Percentiles rank a stretch among this genome's conserved stretches.
Conservation (phyloP, 2,888 invertebrate genomes). For the Meiosimyza decipiens region DNA sequence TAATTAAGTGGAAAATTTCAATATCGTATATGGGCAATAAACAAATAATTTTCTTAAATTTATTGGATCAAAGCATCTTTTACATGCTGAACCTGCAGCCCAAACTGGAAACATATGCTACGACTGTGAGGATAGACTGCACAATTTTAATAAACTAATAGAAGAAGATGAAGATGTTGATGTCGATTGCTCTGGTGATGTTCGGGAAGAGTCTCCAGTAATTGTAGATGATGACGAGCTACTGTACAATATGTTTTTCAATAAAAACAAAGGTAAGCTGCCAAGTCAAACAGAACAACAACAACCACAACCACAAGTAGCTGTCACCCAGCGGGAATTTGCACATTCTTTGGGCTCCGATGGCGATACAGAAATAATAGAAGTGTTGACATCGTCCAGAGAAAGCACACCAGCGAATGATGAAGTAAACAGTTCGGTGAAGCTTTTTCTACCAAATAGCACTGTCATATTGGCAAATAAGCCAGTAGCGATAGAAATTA, state of each 20-base stretch:
- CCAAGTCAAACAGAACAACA: slow-evolving; percentile 9
- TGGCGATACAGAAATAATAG: slow-evolving; percentile 45
- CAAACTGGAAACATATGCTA: slow-evolving; percentile 46
- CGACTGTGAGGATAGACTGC: slow-evolving; percentile 48
- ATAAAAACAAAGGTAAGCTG: slow-evolving; percentile 22
- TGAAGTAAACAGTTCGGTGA: neutral
- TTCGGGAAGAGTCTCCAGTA: slow-evolving; percentile 42
- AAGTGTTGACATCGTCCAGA: slow-evolving; percentile 44
- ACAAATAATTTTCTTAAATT: neutral
- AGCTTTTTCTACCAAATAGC: neutral
- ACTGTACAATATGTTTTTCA: slow-evolving; percentile 40
- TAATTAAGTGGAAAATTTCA: slow-evolving; percentile 13
- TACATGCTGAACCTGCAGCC: slow-evolving; percentile 31
- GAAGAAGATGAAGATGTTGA: slow-evolving; percentile 38
- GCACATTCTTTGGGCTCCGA: slow-evolving; percentile 35
- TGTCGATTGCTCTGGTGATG: slow-evolving; percentile 27
- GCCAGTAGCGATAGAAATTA: slow-evolving; percentile 27
- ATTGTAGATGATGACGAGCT: slow-evolving; percentile 50
- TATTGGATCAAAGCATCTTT: slow-evolving; percentile 34
- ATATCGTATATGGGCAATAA: neutral
- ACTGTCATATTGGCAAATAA: neutral
- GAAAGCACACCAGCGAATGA: slow-evolving; percentile 45
- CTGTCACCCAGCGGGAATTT: slow-evolving; percentile 25
- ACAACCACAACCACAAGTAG: slow-evolving; percentile 6
- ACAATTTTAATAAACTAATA: slow-evolving; percentile 46